Conservation (phyloP, 2,797 vertebrate species). For the Clarias laeviceps region DNA sequence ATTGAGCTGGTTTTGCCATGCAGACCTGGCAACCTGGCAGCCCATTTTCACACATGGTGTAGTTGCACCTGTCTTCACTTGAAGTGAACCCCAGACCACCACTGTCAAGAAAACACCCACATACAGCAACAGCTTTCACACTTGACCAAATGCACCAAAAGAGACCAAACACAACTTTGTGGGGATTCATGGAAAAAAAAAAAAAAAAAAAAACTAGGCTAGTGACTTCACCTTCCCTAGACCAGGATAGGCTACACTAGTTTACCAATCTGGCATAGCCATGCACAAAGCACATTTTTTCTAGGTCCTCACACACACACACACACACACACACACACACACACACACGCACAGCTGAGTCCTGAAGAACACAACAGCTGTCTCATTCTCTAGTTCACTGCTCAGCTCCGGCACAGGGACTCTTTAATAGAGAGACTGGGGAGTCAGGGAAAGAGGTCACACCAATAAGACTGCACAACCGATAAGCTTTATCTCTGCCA, state of each 20-base stretch:
- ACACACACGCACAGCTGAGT: conserved; percentile 1
- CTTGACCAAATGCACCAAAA: neutral
- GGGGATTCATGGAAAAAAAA: neutral
- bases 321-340: neutral
- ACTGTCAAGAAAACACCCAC: neutral
- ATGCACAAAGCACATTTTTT: conserved; percentile 9
- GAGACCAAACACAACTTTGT: neutral
- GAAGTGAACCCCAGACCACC: neutral
- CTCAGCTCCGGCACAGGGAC: conserved; percentile 24
- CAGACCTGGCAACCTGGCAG: neutral
- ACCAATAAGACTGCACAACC: conserved; percentile 57
- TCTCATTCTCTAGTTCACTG: conserved; percentile 27
- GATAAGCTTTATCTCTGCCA: conserved; percentile 65
- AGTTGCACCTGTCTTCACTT: neutral
- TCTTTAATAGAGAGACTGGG: conserved; percentile 52
- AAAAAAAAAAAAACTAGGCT: neutral
- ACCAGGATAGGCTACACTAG: neutral
- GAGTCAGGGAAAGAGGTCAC: conserved; percentile 49
- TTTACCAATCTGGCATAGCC: neutral
- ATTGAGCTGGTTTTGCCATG: neutral
- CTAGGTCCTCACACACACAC: neutral
- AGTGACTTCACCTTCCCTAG: neutral
- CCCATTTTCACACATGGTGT: neutral
- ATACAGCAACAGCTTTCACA: neutral
- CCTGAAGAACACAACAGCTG: conserved; percentile 32